Conservation (phyloP, 2,113 vertebrate species). For the Engystomops pustulosus region DNA sequence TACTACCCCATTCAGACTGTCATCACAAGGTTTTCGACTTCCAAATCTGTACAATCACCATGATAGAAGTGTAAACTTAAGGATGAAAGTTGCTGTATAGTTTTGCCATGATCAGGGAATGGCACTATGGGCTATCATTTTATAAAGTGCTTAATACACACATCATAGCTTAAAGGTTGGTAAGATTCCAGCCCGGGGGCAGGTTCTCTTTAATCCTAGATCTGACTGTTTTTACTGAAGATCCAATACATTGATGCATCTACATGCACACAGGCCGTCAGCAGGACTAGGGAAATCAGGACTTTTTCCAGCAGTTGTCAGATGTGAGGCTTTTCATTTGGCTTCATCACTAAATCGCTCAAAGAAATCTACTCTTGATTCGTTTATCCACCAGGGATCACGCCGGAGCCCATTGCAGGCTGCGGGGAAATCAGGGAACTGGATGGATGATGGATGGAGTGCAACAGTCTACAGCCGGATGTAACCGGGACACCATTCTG, state of each 20-base stretch:
- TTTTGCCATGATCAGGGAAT: too few species aligned
- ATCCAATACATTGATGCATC: not conserved
- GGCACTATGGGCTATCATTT: too few species aligned
- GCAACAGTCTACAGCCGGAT: not conserved
- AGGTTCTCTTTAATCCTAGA: too few species aligned
- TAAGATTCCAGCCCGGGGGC: too few species aligned
- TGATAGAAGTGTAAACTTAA: too few species aligned
- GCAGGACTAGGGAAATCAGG: not conserved
- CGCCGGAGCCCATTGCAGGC: not conserved
- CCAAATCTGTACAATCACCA: too few species aligned
- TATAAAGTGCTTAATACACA: too few species aligned
- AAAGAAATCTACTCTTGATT: slow-evolving; percentile 5
- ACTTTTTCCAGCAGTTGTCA: not conserved
- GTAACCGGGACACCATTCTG: not conserved
- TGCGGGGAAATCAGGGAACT: not conserved
- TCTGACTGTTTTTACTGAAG: too few species aligned
- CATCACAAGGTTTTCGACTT: too few species aligned
- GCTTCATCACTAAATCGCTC: not conserved
- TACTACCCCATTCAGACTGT: too few species aligned
- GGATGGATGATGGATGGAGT: not conserved
- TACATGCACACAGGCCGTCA: not conserved
- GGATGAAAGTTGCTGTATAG: too few species aligned
- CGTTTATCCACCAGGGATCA: not conserved
- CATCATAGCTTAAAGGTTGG: too few species aligned
- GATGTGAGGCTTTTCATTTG: not conserved